Conservation (phyloP, 1,140 invertebrate species). For the Cepaea nemoralis region DNA sequence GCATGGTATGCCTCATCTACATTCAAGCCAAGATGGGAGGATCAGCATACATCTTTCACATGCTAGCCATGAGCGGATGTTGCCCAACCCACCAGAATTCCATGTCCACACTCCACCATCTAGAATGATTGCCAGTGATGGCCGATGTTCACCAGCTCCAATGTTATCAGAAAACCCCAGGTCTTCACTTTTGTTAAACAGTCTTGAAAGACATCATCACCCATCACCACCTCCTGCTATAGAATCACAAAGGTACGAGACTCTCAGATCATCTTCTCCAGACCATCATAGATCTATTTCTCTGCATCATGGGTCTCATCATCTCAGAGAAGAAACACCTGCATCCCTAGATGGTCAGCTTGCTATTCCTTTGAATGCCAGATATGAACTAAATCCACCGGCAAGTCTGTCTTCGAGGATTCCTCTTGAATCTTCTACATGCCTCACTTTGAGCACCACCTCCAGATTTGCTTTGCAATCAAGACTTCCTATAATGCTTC, state of each 20-base stretch:
- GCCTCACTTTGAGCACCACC: constrained; percentile 30
- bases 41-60: not conserved
- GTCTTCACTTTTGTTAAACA: not conserved
- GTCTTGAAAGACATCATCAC: not conserved
- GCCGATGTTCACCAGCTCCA: not conserved
- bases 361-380: not conserved
- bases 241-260: constrained; percentile 2
- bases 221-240: not conserved
- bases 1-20: not conserved
- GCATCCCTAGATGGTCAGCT: not conserved
- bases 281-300: not conserved
- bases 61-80: not conserved
- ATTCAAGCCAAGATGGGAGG: constrained; percentile 13
- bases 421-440: constrained; percentile 33
- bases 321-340: not conserved
- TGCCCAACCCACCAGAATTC: not conserved
- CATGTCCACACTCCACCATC: not conserved
- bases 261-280: not conserved
- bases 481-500: constrained; percentile 48
- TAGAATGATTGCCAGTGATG: not conserved
- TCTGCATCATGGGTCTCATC: not conserved
- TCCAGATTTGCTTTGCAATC: constrained; percentile 42
- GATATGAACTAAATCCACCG: constrained; percentile 5
- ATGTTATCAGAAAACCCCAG: not conserved
- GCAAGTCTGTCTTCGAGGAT: constrained; percentile 47